Base-by-base conservation (phyloP, 2,888 invertebrate genomes). In the Drosophila neoperkinsi region DNA sequence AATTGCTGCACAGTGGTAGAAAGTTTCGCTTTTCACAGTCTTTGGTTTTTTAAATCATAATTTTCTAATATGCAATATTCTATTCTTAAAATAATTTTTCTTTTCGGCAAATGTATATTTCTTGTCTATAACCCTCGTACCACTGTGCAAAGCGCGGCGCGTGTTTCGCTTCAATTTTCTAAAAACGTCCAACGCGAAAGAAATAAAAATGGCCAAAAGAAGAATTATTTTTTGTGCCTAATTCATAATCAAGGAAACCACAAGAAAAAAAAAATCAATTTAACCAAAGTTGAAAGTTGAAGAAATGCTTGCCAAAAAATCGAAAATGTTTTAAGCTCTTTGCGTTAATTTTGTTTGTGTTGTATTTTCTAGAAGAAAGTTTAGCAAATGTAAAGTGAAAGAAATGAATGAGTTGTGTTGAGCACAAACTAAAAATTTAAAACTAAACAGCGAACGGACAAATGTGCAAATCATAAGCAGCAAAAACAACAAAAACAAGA, bases 321-420 rank as follows among this genome's bases (percentile, higher is more conserved):
- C 74, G 21, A 66, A 68, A 68, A 74, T 49, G 38, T 51, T 25
- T 60, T 43, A n/a, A 33, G 36, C 46, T 60, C 46, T 65, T 60
- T 62, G 51, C 53, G 61, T 61, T 60, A 55, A 75, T 62, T 73
- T 66, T n/a, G 69, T 51, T 36, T 62, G 62, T 57, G 68, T 55
- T 57, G 69, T 66, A 68, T 77, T 73, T 74, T 77, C 50, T 81
- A 80, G 82, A 80, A 79, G 81, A 81, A 81, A 82, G 83, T 81
- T 81, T 46, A 71, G 49, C 56, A 36, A n/a, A 60, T 52, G 11
- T 36, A 55, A 60, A 74, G 74, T 63, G 74, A 58, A 63, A 71
- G 55, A 77, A 66, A 77, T 34, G 43, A 72, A 72, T 46, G 50
- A 83, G 67, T 68, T 50, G 50, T 78, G 69, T 68, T 78, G 65